phyloP scores from a whole-genome alignment of 1,140 invertebrate genomes.

The Schlechtendalia chinensis region DNA sequence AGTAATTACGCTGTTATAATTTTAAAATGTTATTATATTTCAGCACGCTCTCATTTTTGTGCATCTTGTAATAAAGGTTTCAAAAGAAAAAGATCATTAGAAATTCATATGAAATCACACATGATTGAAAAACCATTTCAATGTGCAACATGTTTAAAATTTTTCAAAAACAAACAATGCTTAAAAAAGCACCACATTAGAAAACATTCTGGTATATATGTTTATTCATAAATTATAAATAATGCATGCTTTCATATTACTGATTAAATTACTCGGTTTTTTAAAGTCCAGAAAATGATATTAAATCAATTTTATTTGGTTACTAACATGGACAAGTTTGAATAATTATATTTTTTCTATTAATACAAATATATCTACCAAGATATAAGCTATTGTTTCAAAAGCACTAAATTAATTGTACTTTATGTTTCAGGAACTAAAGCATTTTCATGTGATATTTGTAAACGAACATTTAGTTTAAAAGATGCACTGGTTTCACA shows the following conservation, averaged over 20 bases:
- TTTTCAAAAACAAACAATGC: conserved; percentile 42
- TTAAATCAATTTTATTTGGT: neutral
- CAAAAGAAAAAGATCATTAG: conserved; percentile 44
- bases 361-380: no score
- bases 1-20: no score
- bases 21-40: neutral
- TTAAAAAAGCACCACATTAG: conserved; percentile 40
- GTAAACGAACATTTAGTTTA: conserved; percentile 36
- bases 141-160: conserved; percentile 39
- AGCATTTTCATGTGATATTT: conserved; percentile 42
- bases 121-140: conserved; percentile 40
- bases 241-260: neutral
- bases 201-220: conserved; percentile 44
- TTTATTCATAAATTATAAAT: neutral
- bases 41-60: conserved; percentile 43
- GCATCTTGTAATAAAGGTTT: conserved; percentile 27
- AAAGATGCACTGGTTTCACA: conserved; percentile 44
- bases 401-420: neutral
- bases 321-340: no score
- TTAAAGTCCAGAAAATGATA: neutral
- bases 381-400: no score
- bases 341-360: no score
- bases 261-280: neutral
- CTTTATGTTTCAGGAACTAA: conserved; percentile 12
- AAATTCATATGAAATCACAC: conserved; percentile 41